Evolutionary conservation across 2,797 vertebrate species (phyloP).

Genomic region (Gephyroberyx darwinii): DNA sequence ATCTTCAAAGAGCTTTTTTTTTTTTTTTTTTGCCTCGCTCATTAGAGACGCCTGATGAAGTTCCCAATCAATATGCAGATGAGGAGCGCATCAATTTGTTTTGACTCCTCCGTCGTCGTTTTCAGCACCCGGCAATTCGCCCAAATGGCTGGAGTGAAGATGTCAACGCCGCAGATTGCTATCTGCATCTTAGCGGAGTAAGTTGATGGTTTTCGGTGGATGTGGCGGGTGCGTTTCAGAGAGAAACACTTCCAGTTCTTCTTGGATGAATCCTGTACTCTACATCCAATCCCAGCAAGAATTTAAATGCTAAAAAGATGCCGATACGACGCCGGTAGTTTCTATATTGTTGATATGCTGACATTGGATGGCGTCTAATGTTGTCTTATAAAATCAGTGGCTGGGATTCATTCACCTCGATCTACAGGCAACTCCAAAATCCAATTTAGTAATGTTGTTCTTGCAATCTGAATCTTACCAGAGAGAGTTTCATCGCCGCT

Average conservation of each 20-base stretch:
- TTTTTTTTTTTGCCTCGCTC: conserved; percentile 63
- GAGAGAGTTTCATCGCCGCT: neutral
- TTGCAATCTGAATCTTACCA: conserved; percentile 2
- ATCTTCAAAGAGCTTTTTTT: conserved; percentile 50
- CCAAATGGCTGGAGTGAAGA: conserved; percentile 40
- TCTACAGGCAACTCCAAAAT: neutral
- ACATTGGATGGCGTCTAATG: conserved; percentile 11
- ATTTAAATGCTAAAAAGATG: too few species aligned
- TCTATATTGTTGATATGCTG: too few species aligned
- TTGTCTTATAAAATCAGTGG: conserved; percentile 9
- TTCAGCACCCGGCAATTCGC: conserved; percentile 12
- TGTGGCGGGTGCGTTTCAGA: neutral
- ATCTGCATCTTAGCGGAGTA: conserved; percentile 15
- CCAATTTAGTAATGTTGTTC: conserved; percentile 5
- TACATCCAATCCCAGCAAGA: neutral
- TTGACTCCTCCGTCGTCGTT: conserved; percentile 57
- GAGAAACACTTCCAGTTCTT: neutral
- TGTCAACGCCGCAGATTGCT: conserved; percentile 42
- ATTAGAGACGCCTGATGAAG: conserved; percentile 81
- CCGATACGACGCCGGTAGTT: too few species aligned
- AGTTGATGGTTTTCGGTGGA: conserved; percentile 2
- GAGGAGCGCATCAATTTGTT: conserved; percentile 76
- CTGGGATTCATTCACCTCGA: conserved; percentile 13
- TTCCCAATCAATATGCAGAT: conserved; percentile 85
- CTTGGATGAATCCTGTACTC: neutral